Evolutionary conservation across 2,797 vertebrate genomes (phyloP).

Genomic region (Oreonectes daqikongensis): DNA sequence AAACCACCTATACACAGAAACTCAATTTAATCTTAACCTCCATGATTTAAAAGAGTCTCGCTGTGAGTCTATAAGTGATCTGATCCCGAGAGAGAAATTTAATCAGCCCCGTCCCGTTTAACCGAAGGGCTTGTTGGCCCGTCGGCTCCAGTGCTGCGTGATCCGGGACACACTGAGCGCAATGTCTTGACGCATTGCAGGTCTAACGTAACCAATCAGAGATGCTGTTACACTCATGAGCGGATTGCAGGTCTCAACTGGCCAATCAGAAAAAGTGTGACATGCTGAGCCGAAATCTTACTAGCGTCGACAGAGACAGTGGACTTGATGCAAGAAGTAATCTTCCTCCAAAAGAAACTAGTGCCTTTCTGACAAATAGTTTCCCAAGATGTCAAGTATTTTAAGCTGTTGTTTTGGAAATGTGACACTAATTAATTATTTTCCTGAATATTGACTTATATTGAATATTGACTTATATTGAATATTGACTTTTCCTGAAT

Average conservation of each 20-base stretch:
- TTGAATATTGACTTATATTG: too few relatives aligned
- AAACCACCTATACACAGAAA: neutral
- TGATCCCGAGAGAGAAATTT: slow-evolving; percentile 19
- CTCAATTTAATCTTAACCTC: slow-evolving; percentile 1
- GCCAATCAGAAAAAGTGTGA: slow-evolving; percentile 72
- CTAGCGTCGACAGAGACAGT: slow-evolving; percentile 63
- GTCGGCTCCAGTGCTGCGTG: slow-evolving; percentile 20
- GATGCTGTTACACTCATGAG: slow-evolving; percentile 56
- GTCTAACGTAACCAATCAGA: slow-evolving; percentile 72
- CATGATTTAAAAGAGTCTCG: neutral
- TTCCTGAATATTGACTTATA: neutral
- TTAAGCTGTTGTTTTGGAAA: slow-evolving; percentile 21
- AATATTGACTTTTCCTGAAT: too few relatives aligned
- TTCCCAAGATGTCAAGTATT: slow-evolving; percentile 44
- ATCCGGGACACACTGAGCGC: slow-evolving; percentile 56
- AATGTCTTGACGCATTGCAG: slow-evolving; percentile 82
- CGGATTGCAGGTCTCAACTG: slow-evolving; percentile 71
- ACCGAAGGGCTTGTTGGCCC: slow-evolving; percentile 31
- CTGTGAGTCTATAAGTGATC: neutral
- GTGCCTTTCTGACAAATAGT: slow-evolving; percentile 62
- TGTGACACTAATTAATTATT: neutral
- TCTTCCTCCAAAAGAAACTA: slow-evolving; percentile 81
- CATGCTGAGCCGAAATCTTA: slow-evolving; percentile 65
- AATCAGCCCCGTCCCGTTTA: slow-evolving; percentile 27
- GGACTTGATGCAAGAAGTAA: slow-evolving; percentile 63